phyloP scores from a whole-genome alignment of 2,797 vertebrate genomes.

The Periophthalmus magnuspinnatus region DNA sequence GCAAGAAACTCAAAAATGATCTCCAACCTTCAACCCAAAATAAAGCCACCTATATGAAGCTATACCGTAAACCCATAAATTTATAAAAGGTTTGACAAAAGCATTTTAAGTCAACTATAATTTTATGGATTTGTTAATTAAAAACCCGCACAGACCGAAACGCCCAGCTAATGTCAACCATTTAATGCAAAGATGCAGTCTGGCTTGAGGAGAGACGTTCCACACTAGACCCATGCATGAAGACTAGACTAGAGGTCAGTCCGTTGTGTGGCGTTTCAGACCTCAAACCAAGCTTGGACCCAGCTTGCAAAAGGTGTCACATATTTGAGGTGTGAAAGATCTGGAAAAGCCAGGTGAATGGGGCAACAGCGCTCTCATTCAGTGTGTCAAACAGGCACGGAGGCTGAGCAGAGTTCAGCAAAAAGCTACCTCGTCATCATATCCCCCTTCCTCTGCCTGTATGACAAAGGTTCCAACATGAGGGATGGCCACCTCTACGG shows the following conservation, averaged over 20 bases:
- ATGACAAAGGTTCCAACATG: constrained; percentile 93
- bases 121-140: neutral
- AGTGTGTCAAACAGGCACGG: constrained; percentile 45
- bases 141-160: constrained; percentile 8
- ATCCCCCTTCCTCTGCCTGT: constrained; percentile 95
- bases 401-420: constrained; percentile 23
- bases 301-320: constrained; percentile 5
- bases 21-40: constrained; percentile 4
- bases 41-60: neutral
- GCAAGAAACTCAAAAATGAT: constrained; percentile 23
- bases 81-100: neutral
- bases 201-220: constrained; percentile 39
- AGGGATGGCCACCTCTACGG: constrained; percentile 93
- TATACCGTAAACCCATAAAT: neutral
- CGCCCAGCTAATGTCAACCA: constrained; percentile 32
- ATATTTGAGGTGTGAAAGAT: constrained; percentile 54
- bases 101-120: constrained; percentile 6
- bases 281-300: constrained; percentile 26
- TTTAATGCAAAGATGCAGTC: constrained; percentile 44
- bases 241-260: constrained; percentile 28
- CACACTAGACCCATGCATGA: constrained; percentile 36
- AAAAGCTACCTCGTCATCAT: constrained; percentile 94
- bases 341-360: constrained; percentile 35
- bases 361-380: constrained; percentile 28
- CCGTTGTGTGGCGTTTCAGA: constrained; percentile 21